Evolutionary conservation across 2,888 invertebrate genomes (phyloP), one percentile per base, ranked within the genome.

Genomic region (Dolomedes plantarius): DNA sequence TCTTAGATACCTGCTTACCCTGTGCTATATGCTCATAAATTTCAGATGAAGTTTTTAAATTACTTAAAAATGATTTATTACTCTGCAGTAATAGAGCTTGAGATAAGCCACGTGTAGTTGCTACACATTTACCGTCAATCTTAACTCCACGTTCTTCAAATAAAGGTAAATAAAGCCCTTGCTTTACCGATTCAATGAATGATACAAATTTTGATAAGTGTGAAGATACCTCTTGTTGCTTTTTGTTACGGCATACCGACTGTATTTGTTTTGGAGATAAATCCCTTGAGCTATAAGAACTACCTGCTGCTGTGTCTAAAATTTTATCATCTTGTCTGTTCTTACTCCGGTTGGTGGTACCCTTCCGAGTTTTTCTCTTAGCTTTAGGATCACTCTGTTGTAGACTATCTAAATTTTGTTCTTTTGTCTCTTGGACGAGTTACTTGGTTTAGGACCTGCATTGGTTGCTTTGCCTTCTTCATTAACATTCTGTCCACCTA

Each of bases 41-140:
- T 78, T 69, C 39, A 50, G 69, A 46, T 69, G 78, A 78, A 69
- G 19, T 46, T 46, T 78, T 69, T 69, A 69, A 78, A 68, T 78
- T 69, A 78, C 69, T 56, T 46, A 78, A 78, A n/a, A n/a, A 69
- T 69, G 67, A 41, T 69, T 78, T 46, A 23, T 78, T 69, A 78
- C 46, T n/a, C 67, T 46, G 46, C 29, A 46, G 69, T 32, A 78
- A 78, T 78, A 78, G 69, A 78, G 69, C 68, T 68, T 78, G 29
- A 28, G 69, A 69, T 46, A 78, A 41, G n/a, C n/a, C n/a, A n/a
- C n/a, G n/a, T n/a, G n/a, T n/a, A n/a, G n/a, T n/a, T n/a, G 68
- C 46, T 23, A 28, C 2, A 41, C 71, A 71, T 1, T 41, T 71
- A 71, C 71, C 41, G 71, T 27, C 27, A 71, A 71, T 71, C 16